phyloP scores from a whole-genome alignment of 2,113 vertebrate genomes.

The Prochilodus magdalenae region DNA sequence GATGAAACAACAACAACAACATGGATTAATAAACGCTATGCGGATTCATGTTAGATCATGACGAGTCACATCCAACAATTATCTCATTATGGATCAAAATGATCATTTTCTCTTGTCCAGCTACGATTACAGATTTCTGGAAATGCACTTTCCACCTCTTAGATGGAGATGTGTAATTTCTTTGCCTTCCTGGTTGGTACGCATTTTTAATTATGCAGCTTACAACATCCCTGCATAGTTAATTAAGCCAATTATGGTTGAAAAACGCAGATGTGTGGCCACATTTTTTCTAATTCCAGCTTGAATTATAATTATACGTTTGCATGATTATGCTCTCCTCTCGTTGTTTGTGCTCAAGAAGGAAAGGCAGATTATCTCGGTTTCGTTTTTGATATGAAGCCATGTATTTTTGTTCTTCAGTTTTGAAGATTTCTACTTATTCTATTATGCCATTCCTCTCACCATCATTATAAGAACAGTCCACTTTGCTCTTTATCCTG shows the following conservation, averaged over 20 bases:
- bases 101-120: neutral
- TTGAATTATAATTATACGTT: constrained; percentile 14
- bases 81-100: neutral
- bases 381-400: neutral
- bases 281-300: neutral
- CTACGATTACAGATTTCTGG: neutral
- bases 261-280: constrained; percentile 26
- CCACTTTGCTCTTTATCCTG: too few relatives aligned
- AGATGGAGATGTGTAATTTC: neutral
- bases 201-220: constrained; percentile 2
- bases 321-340: neutral
- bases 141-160: neutral
- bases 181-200: neutral
- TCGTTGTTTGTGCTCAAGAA: neutral
- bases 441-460: neutral
- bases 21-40: neutral
- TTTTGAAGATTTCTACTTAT: neutral
- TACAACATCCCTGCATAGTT: constrained; percentile 8
- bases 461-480: neutral
- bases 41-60: neutral
- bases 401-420: neutral
- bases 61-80: neutral
- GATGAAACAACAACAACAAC: neutral
- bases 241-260: constrained; percentile 12
- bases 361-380: neutral